These are phyloP conservation scores for Miniopterus natalensis DNA, from an alignment of 2,113 vertebrate species.

Conservation along the genomic window DNA sequence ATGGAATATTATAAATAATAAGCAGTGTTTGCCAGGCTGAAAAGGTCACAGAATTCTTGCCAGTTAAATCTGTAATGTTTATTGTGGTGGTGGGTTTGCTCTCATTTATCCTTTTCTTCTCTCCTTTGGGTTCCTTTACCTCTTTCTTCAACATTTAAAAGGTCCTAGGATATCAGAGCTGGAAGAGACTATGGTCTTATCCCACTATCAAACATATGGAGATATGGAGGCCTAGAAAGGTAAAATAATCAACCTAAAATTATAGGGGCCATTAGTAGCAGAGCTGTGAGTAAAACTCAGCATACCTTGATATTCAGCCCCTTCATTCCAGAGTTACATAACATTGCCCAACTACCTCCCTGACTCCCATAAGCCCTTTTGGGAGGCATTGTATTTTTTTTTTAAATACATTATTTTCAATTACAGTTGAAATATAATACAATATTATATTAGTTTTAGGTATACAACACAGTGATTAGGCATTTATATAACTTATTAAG, in stretches of 20 bases:
- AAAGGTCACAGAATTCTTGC: slow-evolving; percentile 55
- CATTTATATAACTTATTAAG: neutral
- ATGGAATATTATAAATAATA: slow-evolving; percentile 64
- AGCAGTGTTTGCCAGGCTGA: slow-evolving; percentile 9
- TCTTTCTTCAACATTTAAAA: slow-evolving; percentile 30
- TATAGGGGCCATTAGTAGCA: neutral
- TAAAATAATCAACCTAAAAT: slow-evolving; percentile 36
- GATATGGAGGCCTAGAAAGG: slow-evolving; percentile 7
- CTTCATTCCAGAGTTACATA: neutral
- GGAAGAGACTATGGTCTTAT: neutral
- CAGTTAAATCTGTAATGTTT: slow-evolving; percentile 32
- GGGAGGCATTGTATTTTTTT: neutral
- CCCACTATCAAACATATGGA: neutral
- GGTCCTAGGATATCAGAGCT: neutral
- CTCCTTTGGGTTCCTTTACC: slow-evolving; percentile 10
- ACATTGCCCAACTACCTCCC: neutral
- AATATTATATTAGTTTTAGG: neutral
- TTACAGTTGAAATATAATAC: neutral
- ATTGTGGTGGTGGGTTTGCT: neutral
- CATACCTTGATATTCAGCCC: neutral
- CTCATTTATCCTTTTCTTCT: slow-evolving; percentile 43
- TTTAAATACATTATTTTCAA: neutral
- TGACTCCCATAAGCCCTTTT: neutral
- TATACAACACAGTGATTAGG: neutral
- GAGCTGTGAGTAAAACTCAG: slow-evolving; percentile 19